Evolutionary conservation across 2,797 vertebrate genomes (phyloP).

Genomic region (Dromococcyx pavoninus): DNA sequence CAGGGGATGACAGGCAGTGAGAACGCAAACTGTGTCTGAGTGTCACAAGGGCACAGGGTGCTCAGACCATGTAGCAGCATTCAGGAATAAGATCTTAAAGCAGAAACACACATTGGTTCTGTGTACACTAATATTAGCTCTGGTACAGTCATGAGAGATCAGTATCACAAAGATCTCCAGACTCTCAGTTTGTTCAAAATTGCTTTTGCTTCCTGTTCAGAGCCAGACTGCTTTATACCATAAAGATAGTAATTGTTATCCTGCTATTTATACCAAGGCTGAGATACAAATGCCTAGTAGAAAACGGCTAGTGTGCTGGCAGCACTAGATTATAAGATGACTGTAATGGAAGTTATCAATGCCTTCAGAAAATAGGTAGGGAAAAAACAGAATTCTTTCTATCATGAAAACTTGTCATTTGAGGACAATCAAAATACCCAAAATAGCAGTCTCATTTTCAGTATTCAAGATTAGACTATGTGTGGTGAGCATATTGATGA

Average conservation of each 20-base stretch:
- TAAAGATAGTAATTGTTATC: neutral
- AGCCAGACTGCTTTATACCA: neutral
- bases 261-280: neutral
- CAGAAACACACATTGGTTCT: neutral
- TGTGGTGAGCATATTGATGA: neutral
- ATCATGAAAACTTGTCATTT: neutral
- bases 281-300: neutral
- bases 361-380: neutral
- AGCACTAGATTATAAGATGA: neutral
- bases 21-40: neutral
- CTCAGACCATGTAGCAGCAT: neutral
- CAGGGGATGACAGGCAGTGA: neutral
- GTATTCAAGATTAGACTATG: neutral
- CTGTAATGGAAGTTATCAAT: neutral
- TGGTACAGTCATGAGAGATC: accelerated
- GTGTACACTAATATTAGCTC: neutral
- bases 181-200: neutral
- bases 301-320: neutral
- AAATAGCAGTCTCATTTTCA: neutral
- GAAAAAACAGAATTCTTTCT: neutral
- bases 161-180: neutral
- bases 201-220: neutral
- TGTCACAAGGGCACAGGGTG: neutral
- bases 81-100: neutral
- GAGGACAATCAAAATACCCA: neutral